phyloP scores from a whole-genome alignment of 2,797 vertebrate genomes.

The Huso huso region DNA sequence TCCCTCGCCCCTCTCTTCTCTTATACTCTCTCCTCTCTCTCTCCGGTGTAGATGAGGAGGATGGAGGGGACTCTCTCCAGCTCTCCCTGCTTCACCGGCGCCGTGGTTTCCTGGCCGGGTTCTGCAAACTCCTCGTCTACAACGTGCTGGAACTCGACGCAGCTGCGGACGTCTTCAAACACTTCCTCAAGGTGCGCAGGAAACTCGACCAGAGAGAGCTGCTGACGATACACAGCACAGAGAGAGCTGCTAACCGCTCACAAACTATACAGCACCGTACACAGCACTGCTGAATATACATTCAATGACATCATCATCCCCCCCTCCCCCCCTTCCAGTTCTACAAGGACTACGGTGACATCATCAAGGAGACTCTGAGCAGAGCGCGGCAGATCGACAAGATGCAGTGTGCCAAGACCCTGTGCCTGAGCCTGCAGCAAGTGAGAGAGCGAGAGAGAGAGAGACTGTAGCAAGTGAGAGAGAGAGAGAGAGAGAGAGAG shows the following conservation, averaged over 20 bases:
- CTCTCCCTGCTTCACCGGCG: constrained; percentile 54
- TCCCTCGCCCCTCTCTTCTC: neutral
- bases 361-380: constrained; percentile 79
- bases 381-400: constrained; percentile 63
- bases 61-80: constrained; percentile 37
- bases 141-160: constrained; percentile 67
- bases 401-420: constrained; percentile 61
- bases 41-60: constrained; percentile 27
- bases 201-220: neutral
- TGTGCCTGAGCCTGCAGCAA: constrained; percentile 81
- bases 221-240: no score
- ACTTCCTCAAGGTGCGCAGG: constrained; percentile 70
- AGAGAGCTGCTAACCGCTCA: no score
- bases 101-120: constrained; percentile 71
- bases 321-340: constrained; percentile 53
- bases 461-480: neutral
- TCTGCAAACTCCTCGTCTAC: constrained; percentile 75
- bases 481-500: neutral
- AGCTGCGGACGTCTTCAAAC: constrained; percentile 73
- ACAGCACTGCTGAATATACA: no score
- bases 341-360: constrained; percentile 79
- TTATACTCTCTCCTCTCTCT: neutral
- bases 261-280: no score
- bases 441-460: constrained; percentile 39
- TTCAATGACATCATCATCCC: no score